Evolutionary conservation across 2,113 vertebrate genomes (phyloP).

Genomic region (Dromiciops gliroides): DNA sequence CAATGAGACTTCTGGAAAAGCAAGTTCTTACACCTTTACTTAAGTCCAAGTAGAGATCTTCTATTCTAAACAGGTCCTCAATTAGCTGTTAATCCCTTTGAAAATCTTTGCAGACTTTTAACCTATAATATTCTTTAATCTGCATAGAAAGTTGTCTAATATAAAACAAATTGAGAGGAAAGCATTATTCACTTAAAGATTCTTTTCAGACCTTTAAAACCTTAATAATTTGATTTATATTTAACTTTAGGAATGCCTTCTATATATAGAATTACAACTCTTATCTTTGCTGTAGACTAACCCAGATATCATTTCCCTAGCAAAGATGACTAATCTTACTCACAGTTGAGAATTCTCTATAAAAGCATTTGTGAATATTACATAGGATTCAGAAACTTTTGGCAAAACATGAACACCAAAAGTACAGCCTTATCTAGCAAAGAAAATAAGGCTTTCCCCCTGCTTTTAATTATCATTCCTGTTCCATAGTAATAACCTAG

Average conservation of each 20-base stretch:
- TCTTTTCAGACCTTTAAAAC: slow-evolving; percentile 2
- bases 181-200: slow-evolving; percentile 29
- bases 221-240: slow-evolving; percentile 47
- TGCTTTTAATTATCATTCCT: slow-evolving; percentile 2
- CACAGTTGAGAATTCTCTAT: neutral
- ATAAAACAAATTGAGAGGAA: neutral
- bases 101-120: neutral
- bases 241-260: slow-evolving; percentile 49
- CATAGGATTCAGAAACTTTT: neutral
- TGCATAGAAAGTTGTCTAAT: slow-evolving; percentile 11
- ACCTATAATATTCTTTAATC: neutral
- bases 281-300: slow-evolving; percentile 18
- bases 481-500: slow-evolving; percentile 32
- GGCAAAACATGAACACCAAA: neutral
- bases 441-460: too few relatives aligned
- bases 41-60: slow-evolving; percentile 10
- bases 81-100: slow-evolving; percentile 32
- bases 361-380: neutral
- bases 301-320: neutral
- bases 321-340: slow-evolving; percentile 14
- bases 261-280: slow-evolving; percentile 56
- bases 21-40: slow-evolving; percentile 33
- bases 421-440: neutral
- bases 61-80: slow-evolving; percentile 31
- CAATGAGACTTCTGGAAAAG: neutral